Evolutionary conservation across 2,113 vertebrate species (phyloP).

Genomic region (Paradisaea rubra): DNA sequence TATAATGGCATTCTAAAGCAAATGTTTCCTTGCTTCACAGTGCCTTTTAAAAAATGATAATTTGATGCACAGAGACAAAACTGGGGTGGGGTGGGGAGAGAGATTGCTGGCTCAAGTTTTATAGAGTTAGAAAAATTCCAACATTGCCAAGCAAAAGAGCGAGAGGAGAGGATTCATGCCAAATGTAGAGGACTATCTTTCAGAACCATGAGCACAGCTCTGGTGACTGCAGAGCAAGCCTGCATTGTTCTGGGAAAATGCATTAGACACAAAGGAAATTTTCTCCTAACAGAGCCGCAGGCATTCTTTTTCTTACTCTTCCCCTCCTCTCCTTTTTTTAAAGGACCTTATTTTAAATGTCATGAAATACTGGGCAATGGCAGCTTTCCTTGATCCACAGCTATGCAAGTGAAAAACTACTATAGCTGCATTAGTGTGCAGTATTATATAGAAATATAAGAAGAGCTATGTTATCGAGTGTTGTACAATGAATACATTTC

Average conservation of each 20-base stretch:
- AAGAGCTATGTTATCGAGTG: neutral
- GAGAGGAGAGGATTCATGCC: neutral
- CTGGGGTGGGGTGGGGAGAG: neutral
- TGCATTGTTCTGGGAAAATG: neutral
- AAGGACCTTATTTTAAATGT: neutral
- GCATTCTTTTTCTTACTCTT: neutral
- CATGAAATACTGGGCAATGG: neutral
- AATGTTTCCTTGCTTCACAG: neutral
- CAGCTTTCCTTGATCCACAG: neutral
- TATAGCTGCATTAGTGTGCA: neutral
- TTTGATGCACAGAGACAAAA: conserved; percentile 21
- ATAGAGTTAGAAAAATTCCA: neutral
- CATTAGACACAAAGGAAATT: neutral
- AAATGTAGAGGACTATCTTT: neutral
- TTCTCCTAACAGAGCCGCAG: neutral
- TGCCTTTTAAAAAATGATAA: conserved; percentile 11
- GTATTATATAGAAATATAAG: neutral
- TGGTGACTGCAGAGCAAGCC: neutral
- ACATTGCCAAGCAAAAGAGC: neutral
- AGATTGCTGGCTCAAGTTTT: neutral
- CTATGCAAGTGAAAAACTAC: neutral
- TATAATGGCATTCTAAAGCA: neutral
- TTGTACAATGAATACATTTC: neutral
- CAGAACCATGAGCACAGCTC: neutral
- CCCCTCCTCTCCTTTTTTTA: neutral